These are phyloP conservation scores for Datnioides undecimradiatus DNA, from an alignment of 2,113 vertebrate species.

Conservation along the genomic window DNA sequence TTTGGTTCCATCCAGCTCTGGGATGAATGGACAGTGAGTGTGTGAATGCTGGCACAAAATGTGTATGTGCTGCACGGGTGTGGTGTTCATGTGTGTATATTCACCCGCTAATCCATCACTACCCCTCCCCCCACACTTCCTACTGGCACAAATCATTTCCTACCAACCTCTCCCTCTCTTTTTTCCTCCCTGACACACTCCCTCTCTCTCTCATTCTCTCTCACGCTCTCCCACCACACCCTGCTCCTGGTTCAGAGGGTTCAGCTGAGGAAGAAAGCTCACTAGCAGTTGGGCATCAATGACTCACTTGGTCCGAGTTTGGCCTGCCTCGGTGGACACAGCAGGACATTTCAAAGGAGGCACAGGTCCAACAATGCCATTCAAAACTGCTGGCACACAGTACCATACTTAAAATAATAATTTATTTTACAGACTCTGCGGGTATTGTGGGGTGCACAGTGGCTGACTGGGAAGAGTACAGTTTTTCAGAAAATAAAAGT, in stretches of 20 bases:
- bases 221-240: conserved; percentile 60
- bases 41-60: conserved; percentile 35
- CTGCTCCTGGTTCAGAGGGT: conserved; percentile 73
- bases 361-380: conserved; percentile 59
- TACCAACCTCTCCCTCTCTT: conserved; percentile 37
- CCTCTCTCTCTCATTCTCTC: conserved; percentile 17
- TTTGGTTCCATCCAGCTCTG: conserved; percentile 16
- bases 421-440: conserved; percentile 63
- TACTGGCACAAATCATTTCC: conserved; percentile 70
- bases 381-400: conserved; percentile 52
- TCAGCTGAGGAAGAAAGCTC: conserved; percentile 68
- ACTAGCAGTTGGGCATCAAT: conserved; percentile 67
- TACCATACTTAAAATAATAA: conserved; percentile 59
- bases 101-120: conserved; percentile 66
- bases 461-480: conserved; percentile 41
- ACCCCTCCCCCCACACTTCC: conserved; percentile 60
- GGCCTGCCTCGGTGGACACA: conserved; percentile 58
- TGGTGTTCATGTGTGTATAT: conserved; percentile 33
- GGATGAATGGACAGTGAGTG: conserved; percentile 37
- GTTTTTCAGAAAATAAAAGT: conserved; percentile 21
- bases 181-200: conserved; percentile 14
- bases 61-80: conserved; percentile 16
- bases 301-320: conserved; percentile 75
- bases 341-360: conserved; percentile 66
- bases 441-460: conserved; percentile 53